Evolutionary conservation across 2,113 vertebrate species (phyloP).

Genomic region (Mus musculus): DNA sequence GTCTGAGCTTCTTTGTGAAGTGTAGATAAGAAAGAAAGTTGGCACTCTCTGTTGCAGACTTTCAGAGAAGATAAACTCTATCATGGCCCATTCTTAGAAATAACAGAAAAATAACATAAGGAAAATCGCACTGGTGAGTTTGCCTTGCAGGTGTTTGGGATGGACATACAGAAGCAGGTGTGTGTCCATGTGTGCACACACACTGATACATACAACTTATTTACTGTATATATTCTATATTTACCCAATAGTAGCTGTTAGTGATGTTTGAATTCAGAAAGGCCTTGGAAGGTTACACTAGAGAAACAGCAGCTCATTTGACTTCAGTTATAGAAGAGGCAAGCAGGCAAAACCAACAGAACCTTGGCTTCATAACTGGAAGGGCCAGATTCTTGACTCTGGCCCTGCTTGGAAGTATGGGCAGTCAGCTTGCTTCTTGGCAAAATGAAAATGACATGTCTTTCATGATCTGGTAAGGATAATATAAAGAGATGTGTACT

Average conservation of each 20-base stretch:
- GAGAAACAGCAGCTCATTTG: background rate
- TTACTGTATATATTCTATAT: background rate
- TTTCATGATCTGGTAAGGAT: background rate
- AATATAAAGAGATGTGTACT: background rate
- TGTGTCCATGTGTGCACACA: background rate
- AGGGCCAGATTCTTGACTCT: background rate
- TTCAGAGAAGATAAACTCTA: constrained; percentile 14
- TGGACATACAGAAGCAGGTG: background rate
- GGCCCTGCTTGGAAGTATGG: background rate
- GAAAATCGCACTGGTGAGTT: background rate
- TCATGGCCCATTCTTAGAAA: background rate
- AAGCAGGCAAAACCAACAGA: background rate
- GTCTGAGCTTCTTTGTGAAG: background rate
- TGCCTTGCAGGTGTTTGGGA: background rate
- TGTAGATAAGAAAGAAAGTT: background rate
- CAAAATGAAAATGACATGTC: background rate
- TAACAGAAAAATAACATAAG: background rate
- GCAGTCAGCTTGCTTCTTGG: background rate
- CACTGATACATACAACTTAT: background rate
- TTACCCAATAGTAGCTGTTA: background rate
- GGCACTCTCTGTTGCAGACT: background rate
- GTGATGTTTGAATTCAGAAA: background rate
- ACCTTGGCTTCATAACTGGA: background rate
- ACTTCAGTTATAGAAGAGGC: background rate
- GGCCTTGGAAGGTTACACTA: background rate